Evolutionary conservation across 2,888 invertebrate genomes (phyloP).

Genomic region (Galeruca laticollis): DNA sequence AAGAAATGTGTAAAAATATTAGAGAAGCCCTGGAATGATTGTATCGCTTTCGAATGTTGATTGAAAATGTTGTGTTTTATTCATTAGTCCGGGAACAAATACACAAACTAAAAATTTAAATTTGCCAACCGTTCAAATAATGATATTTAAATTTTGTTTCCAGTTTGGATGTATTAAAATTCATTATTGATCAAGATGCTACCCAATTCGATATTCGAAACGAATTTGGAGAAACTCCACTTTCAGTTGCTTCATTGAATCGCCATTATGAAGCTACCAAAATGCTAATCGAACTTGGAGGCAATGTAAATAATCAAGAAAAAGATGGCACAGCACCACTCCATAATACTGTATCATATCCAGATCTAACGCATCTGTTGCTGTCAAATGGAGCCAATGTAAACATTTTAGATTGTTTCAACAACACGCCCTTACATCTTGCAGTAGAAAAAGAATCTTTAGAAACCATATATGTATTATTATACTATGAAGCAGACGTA

Average conservation of each 20-base stretch:
- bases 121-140: neutral
- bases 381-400: conserved; percentile 54
- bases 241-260: conserved; percentile 47
- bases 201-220: conserved; percentile 50
- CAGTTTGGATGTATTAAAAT: conserved; percentile 51
- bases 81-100: too few relatives aligned
- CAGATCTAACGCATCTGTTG: conserved; percentile 48
- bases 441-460: conserved; percentile 46
- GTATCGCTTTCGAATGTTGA: too few relatives aligned
- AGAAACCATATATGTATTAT: conserved; percentile 54
- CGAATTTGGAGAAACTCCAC: conserved; percentile 53
- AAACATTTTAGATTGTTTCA: conserved; percentile 48
- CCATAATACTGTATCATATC: conserved; percentile 49
- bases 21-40: neutral
- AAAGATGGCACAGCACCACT: conserved; percentile 50
- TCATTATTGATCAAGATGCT: conserved; percentile 49
- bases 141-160: conserved; percentile 36
- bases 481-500: conserved; percentile 56
- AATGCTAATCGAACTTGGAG: conserved; percentile 50
- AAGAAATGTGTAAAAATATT: too few relatives aligned
- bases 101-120: too few relatives aligned
- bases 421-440: conserved; percentile 54
- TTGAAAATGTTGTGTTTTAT: too few relatives aligned
- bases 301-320: conserved; percentile 51
- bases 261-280: conserved; percentile 40